Conservation (phyloP, 2,113 vertebrate species). For the Solea senegalensis region DNA sequence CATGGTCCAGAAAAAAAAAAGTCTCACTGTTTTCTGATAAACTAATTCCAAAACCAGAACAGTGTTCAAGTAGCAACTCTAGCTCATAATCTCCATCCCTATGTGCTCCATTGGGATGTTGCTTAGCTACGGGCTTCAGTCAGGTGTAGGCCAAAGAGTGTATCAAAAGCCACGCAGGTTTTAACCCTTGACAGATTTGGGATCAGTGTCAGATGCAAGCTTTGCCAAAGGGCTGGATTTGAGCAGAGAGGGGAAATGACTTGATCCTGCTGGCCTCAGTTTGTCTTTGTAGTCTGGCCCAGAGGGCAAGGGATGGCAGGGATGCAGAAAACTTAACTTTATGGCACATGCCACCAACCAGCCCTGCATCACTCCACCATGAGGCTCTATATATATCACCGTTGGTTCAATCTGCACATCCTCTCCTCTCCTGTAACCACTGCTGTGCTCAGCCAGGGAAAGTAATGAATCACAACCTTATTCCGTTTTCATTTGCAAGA, state of each 20-base stretch:
- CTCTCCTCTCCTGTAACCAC: constrained; percentile 38
- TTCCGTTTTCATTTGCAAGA: constrained; percentile 60
- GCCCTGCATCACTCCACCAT: constrained; percentile 43
- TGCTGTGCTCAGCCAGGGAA: constrained; percentile 30
- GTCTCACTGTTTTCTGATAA: constrained; percentile 6
- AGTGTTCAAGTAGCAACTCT: background rate
- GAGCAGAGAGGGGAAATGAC: constrained; percentile 70
- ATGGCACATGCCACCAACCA: constrained; percentile 43
- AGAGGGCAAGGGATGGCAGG: constrained; percentile 53
- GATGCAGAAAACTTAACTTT: constrained; percentile 30
- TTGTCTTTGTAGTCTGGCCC: constrained; percentile 65
- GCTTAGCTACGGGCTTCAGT: constrained; percentile 31
- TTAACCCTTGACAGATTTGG: constrained; percentile 67
- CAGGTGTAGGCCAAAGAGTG: constrained; percentile 35
- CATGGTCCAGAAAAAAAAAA: constrained; percentile 1
- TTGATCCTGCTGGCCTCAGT: constrained; percentile 64
- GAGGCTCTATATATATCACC: constrained; percentile 60
- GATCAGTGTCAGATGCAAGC: constrained; percentile 66
- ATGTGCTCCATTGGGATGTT: constrained; percentile 40
- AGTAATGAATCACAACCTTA: constrained; percentile 47
- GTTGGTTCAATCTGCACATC: constrained; percentile 56
- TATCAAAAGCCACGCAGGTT: constrained; percentile 62
- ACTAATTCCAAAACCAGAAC: constrained; percentile 8
- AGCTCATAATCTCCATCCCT: constrained; percentile 18
- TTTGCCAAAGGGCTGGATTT: constrained; percentile 66